Conservation (phyloP, 2,888 invertebrate genomes). For the Polydrusus cervinus region DNA sequence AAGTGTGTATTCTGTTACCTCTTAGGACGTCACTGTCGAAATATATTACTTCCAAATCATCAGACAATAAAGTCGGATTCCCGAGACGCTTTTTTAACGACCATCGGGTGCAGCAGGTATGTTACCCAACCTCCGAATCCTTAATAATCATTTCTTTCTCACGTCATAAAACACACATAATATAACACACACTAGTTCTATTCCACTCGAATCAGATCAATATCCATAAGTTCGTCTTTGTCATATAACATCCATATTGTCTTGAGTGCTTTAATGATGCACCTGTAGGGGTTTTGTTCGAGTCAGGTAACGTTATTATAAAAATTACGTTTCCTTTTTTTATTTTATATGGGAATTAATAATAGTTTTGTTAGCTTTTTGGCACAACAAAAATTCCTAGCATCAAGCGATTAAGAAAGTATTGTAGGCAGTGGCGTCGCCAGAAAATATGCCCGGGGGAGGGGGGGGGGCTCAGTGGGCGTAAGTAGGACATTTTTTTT, state of each 20-base stretch:
- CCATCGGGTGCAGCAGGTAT: constrained; percentile 63
- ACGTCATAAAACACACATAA: constrained; percentile 64
- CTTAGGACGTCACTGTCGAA: constrained; percentile 54
- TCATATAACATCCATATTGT: constrained; percentile 46
- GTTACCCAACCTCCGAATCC: constrained; percentile 64
- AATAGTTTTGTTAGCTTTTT: not conserved
- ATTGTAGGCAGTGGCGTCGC: no score
- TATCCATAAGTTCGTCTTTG: constrained; percentile 31
- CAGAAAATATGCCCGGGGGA: no score
- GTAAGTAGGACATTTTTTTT: no score
- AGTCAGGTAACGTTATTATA: constrained; percentile 50
- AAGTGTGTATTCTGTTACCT: no score
- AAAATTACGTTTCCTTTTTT: constrained; percentile 36
- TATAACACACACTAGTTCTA: constrained; percentile 38
- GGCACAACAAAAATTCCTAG: not conserved
- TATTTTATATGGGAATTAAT: not conserved
- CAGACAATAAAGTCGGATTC: constrained; percentile 60
- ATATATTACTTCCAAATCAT: constrained; percentile 61
- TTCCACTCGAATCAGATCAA: constrained; percentile 46
- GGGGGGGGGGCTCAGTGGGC: no score
- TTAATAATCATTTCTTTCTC: constrained; percentile 67
- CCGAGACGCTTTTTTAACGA: constrained; percentile 68
- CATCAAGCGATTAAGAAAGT: not conserved
- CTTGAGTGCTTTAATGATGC: constrained; percentile 47
- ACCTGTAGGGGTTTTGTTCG: constrained; percentile 49